Percentiles rank a stretch among this genome's conserved stretches.
phyloP scores from a whole-genome alignment of 1,140 invertebrate species.

The Steinernema khuongi region DNA sequence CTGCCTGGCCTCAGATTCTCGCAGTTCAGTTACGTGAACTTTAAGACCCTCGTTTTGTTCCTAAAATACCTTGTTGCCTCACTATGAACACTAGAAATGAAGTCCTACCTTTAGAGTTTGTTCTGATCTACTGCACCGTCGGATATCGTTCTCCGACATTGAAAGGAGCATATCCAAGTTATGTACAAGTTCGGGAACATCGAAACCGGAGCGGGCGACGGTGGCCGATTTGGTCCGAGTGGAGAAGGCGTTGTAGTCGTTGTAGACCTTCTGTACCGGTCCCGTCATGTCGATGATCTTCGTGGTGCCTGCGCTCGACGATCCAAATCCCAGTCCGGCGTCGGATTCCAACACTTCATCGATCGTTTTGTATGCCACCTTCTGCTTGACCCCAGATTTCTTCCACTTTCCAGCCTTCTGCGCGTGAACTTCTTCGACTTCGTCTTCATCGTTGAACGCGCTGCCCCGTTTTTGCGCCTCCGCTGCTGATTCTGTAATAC shows the following conservation, averaged over 20 bases:
- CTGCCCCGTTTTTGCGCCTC: constrained; percentile 46
- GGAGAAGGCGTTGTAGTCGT: constrained; percentile 60
- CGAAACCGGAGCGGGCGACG: constrained; percentile 60
- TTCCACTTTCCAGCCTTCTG: not conserved
- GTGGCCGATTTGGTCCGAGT: constrained; percentile 45
- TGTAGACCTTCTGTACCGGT: constrained; percentile 82
- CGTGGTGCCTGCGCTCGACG: constrained; percentile 27
- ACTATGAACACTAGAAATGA: not conserved
- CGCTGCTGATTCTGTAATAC: constrained; percentile 49
- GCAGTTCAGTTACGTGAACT: constrained; percentile 71
- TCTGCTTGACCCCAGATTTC: constrained; percentile 59
- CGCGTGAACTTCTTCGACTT: constrained; percentile 39
- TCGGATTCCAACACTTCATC: constrained; percentile 92
- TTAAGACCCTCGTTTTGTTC: constrained; percentile 74
- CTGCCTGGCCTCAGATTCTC: constrained; percentile 71
- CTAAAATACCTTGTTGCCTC: constrained; percentile 42
- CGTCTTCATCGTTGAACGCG: constrained; percentile 37
- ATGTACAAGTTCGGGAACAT: constrained; percentile 80
- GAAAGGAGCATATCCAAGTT: constrained; percentile 77
- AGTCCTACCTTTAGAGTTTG: constrained; percentile 64
- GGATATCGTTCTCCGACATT: constrained; percentile 88
- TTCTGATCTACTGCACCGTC: constrained; percentile 75
- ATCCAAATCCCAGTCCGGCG: constrained; percentile 28
- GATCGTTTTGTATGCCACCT: constrained; percentile 80
- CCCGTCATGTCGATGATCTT: constrained; percentile 95